phyloP scores from a whole-genome alignment of 2,113 vertebrate genomes.

The Tragelaphus scriptus region DNA sequence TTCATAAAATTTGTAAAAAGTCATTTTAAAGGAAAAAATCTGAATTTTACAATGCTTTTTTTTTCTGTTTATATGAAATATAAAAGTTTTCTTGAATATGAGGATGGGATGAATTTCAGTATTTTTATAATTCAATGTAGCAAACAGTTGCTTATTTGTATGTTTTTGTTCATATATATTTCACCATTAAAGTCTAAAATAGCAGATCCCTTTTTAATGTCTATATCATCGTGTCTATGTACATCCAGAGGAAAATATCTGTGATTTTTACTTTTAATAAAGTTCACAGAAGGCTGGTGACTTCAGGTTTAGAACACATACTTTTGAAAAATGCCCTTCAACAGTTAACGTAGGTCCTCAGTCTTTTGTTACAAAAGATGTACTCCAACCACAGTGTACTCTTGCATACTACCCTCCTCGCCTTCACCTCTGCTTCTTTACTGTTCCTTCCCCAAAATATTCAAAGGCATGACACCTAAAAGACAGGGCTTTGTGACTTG shows the following conservation, averaged over 20 bases:
- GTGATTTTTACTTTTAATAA: not conserved
- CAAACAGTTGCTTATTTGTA: not conserved
- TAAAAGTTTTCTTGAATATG: not conserved
- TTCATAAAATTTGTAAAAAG: not conserved
- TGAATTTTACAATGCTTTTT: not conserved
- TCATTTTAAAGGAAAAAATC: not conserved
- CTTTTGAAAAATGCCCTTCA: not conserved
- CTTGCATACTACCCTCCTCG: not conserved
- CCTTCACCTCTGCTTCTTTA: not conserved
- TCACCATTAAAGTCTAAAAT: not conserved
- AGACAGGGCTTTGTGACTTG: not conserved
- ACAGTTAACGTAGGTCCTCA: rapidly evolving
- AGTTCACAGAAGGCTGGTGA: not conserved
- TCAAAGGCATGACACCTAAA: not conserved
- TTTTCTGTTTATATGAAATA: not conserved
- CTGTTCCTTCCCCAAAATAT: not conserved
- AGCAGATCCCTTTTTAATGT: not conserved
- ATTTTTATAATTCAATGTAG: not conserved
- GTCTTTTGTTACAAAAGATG: not conserved
- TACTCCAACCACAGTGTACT: not conserved
- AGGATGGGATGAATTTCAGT: not conserved
- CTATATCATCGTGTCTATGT: not conserved
- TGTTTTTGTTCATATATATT: not conserved
- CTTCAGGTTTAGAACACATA: not conserved
- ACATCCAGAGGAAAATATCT: not conserved